phyloP scores from a whole-genome alignment of 2,888 invertebrate species.

The Leucoptera coffeella region DNA sequence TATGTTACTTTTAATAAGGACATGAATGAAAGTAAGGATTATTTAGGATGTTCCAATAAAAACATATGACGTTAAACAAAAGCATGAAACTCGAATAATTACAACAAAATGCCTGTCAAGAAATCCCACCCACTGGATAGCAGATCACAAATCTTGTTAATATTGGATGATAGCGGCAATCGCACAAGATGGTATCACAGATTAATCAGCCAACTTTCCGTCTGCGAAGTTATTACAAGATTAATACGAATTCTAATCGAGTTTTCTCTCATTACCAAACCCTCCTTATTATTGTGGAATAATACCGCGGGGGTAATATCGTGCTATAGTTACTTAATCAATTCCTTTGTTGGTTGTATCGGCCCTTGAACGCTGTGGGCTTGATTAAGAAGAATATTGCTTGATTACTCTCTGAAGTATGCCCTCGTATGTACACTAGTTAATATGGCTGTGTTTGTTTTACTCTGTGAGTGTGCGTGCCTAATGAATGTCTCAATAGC shows the following conservation, averaged over 20 bases:
- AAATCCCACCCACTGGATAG: too few relatives aligned
- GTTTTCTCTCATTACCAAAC: slow-evolving; percentile 50
- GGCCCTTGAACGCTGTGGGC: slow-evolving; percentile 41
- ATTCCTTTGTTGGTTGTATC: slow-evolving; percentile 50
- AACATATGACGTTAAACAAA: too few relatives aligned
- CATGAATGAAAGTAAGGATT: too few relatives aligned
- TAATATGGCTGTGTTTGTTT: neutral
- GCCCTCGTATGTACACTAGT: slow-evolving; percentile 2
- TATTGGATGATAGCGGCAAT: too few relatives aligned
- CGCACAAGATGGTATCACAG: too few relatives aligned
- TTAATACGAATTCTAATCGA: slow-evolving; percentile 52
- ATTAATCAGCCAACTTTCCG: slow-evolving; percentile 33
- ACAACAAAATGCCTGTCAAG: too few relatives aligned
- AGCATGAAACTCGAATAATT: too few relatives aligned
- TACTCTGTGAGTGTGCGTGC: slow-evolving; percentile 13
- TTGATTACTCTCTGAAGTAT: slow-evolving; percentile 34
- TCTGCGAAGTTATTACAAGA: slow-evolving; percentile 32
- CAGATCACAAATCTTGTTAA: too few relatives aligned
- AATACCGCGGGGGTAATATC: slow-evolving; percentile 46
- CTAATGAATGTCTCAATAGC: slow-evolving; percentile 35
- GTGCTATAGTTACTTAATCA: slow-evolving; percentile 51
- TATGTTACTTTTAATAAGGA: too few relatives aligned
- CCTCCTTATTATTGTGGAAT: slow-evolving; percentile 50
- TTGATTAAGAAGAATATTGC: slow-evolving; percentile 53
- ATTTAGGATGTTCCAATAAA: too few relatives aligned